A percentile compares a stretch with the other conserved stretches of the same genome.
phyloP scores from a whole-genome alignment of 2,888 invertebrate genomes.

The Pinctada fucata region DNA sequence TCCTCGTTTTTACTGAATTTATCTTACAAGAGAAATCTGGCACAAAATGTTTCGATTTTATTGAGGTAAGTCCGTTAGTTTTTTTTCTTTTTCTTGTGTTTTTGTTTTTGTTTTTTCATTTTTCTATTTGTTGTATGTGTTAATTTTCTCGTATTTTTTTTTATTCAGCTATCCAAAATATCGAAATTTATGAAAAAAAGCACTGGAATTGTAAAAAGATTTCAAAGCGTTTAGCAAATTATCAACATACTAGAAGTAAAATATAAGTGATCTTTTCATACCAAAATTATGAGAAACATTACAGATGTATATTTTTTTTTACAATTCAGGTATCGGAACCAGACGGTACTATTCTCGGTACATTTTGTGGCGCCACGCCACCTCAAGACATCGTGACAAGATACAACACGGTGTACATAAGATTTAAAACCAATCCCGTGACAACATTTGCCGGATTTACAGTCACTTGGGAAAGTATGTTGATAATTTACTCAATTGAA shows the following conservation, averaged over 20 bases:
- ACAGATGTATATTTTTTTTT: too few species aligned
- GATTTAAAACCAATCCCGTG: constrained; percentile 14
- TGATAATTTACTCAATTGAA: neutral
- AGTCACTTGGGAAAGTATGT: constrained; percentile 17
- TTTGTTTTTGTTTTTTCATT: neutral
- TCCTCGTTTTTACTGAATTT: constrained; percentile 19
- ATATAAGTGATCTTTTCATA: too few species aligned
- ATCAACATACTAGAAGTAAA: too few species aligned
- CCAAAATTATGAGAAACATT: too few species aligned
- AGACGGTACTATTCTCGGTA: constrained; percentile 8
- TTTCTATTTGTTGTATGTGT: neutral
- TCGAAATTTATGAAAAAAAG: too few species aligned
- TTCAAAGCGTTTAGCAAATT: too few species aligned
- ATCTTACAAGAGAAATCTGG: neutral
- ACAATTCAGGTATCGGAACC: constrained; percentile 7
- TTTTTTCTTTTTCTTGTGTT: neutral
- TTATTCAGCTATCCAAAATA: neutral
- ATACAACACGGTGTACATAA: constrained; percentile 16
- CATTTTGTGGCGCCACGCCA: constrained; percentile 1
- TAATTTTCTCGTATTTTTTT: neutral
- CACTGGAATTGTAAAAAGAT: too few species aligned
- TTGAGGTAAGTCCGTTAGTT: constrained; percentile 10
- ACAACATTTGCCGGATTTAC: constrained; percentile 7
- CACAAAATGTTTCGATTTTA: constrained; percentile 20
- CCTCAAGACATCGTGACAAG: constrained; percentile 12